phyloP scores from a whole-genome alignment of 2,888 invertebrate species.

The Malthinus seriepunctatus region DNA sequence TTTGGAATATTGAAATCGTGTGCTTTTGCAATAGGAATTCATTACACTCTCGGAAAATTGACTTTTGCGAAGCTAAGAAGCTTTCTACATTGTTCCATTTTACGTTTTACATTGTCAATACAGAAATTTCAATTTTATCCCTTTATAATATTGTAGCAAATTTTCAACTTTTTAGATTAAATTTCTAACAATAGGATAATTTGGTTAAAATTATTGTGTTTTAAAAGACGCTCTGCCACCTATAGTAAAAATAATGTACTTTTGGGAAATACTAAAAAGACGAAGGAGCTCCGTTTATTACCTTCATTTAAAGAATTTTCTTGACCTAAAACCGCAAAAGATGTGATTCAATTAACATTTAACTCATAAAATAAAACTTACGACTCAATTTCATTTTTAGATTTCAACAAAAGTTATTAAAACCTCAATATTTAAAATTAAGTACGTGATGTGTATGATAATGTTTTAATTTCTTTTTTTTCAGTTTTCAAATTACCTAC shows the following conservation, averaged over 20 bases:
- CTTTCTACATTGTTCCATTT: constrained; percentile 19
- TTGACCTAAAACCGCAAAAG: neutral
- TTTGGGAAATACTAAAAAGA: constrained; percentile 1
- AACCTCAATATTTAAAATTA: no score
- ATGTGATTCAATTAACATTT: constrained; percentile 7
- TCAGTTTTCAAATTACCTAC: no score
- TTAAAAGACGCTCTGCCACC: constrained; percentile 10
- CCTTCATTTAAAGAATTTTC: constrained; percentile 15
- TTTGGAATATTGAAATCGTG: neutral
- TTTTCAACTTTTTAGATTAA: no score
- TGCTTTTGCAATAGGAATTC: constrained; percentile 10
- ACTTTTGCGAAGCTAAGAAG: constrained; percentile 14
- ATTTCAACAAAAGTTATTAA: no score
- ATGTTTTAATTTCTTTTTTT: no score
- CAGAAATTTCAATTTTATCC: constrained; percentile 5
- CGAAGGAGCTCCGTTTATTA: constrained; percentile 11
- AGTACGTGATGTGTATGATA: no score
- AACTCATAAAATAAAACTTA: constrained; percentile 5
- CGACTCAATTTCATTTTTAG: neutral
- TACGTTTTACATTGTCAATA: constrained; percentile 18
- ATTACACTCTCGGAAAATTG: constrained; percentile 17
- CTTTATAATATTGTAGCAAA: neutral
- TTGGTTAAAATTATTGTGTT: neutral
- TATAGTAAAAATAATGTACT: neutral
- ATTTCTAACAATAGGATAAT: no score